Evolutionary conservation across 2,113 vertebrate genomes (phyloP), one percentile per base, ranked within the genome.

Genomic region (Ardeotis arabs): DNA sequence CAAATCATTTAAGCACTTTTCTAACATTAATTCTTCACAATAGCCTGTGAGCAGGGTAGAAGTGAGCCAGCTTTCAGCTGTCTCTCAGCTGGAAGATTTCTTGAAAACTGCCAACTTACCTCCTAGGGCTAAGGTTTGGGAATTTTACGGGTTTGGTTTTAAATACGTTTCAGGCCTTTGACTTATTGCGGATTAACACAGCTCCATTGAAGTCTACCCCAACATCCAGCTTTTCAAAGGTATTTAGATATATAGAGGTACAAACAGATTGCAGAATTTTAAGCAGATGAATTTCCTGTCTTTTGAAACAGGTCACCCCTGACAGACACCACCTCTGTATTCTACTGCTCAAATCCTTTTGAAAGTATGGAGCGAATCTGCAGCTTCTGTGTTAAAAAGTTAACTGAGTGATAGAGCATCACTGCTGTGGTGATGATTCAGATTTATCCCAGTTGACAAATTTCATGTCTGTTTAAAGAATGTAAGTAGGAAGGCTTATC

Each of bases 121-220:
- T 92, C 90, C 83, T 66, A 84, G 60, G 76, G 44, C 64, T 77
- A 70, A 93, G 35, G 25, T 69, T 78, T 94, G 60, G 69, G 80
- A 89, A 91, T 70, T 60, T 52, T 58, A 49, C 63, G 78, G 0
- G 28, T 74, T 94, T 78, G 69, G 14, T 90, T 90, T 91, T 29
- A 92, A 94, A 53, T 79, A 22, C 55, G 39, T 86, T 93, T 93
- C 78, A 76, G 77, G 85, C 45, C 53, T 94, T 73, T 89, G 53
- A 6, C 24, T 82, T 89, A 16, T 11, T 31, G 31, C 29, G 63
- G 70, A 82, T 87, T 82, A 72, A 59, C 29, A 29, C 12, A 53
- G 45, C 23, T 84, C 53, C n/a, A 58, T 1, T 62, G 58, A 93
- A 85, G 18, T 50, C 60, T 44, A 62, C 24, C 41, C 59, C 28